These are phyloP conservation scores for Plectrocnemia conspersa DNA, from an alignment of 1,140 invertebrate genomes.

Conservation along the genomic window DNA sequence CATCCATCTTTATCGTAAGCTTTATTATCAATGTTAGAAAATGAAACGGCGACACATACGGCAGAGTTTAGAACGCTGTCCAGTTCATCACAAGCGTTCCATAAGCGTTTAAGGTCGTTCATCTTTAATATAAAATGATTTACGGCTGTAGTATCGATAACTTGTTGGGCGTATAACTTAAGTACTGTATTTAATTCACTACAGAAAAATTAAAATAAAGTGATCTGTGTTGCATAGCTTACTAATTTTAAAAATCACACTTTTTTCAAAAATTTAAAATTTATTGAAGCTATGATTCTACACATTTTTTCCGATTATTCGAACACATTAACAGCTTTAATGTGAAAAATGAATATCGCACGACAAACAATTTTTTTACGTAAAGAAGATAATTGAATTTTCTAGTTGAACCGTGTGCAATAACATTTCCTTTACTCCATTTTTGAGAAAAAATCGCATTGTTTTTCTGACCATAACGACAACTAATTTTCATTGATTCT, in stretches of 20 bases:
- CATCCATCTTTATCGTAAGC: constrained; percentile 4
- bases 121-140: too few relatives aligned
- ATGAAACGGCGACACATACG: constrained; percentile 8
- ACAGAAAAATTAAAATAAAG: too few relatives aligned
- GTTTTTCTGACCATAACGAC: too few relatives aligned
- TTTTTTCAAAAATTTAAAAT: neutral
- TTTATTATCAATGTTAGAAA: neutral
- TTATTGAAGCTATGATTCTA: neutral
- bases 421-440: too few relatives aligned
- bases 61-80: constrained; percentile 7
- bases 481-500: too few relatives aligned
- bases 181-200: neutral
- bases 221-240: neutral
- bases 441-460: too few relatives aligned
- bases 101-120: constrained; percentile 11
- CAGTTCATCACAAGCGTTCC: constrained; percentile 6
- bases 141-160: too few relatives aligned
- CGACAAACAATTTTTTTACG: neutral
- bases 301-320: neutral
- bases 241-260: neutral
- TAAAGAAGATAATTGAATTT: neutral
- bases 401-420: too few relatives aligned
- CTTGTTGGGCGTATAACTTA: neutral
- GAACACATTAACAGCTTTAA: neutral
- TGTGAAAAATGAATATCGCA: neutral